A percentile compares a stretch with the other conserved stretches of the same genome.
Conservation (phyloP, 2,888 invertebrate genomes). For the Microchrysa polita region DNA sequence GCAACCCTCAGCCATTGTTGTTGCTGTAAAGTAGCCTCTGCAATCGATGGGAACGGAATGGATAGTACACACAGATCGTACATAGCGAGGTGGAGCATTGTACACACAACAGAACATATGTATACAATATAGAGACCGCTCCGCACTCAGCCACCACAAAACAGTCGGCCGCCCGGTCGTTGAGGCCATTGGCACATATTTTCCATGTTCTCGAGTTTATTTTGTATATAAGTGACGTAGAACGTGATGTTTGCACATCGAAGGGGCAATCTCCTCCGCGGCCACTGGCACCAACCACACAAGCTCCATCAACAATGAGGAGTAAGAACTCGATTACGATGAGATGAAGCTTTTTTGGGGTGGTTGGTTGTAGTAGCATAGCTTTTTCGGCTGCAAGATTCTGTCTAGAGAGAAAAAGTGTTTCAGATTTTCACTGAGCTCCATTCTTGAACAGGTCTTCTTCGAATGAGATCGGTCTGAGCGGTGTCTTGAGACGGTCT, state of each 20-base stretch:
- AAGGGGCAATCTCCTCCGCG: conserved; percentile 26
- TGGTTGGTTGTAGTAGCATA: no score
- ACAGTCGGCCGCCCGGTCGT: conserved; percentile 53
- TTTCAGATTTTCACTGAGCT: no score
- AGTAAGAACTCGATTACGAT: conserved; percentile 9
- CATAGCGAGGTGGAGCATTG: conserved; percentile 24
- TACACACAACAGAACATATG: conserved; percentile 25
- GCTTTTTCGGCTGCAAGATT: conserved; percentile 12
- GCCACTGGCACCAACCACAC: conserved; percentile 33
- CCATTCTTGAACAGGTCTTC: no score
- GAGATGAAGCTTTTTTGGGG: conserved; percentile 19
- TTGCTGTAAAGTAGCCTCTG: conserved; percentile 41
- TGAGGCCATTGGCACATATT: conserved; percentile 58
- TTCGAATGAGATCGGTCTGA: no score
- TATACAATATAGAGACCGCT: no score
- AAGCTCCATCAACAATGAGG: not conserved
- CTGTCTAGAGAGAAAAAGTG: no score
- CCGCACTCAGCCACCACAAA: conserved; percentile 28
- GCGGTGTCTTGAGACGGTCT: no score
- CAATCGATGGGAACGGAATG: conserved; percentile 46
- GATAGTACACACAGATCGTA: conserved; percentile 6
- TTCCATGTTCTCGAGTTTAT: conserved; percentile 50
- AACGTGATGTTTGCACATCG: conserved; percentile 40
- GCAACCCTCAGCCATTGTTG: conserved; percentile 29
- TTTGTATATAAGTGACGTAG: conserved; percentile 51